Evolutionary conservation across 2,888 invertebrate genomes (phyloP).

Genomic region (Schrankia costaestrigalis): DNA sequence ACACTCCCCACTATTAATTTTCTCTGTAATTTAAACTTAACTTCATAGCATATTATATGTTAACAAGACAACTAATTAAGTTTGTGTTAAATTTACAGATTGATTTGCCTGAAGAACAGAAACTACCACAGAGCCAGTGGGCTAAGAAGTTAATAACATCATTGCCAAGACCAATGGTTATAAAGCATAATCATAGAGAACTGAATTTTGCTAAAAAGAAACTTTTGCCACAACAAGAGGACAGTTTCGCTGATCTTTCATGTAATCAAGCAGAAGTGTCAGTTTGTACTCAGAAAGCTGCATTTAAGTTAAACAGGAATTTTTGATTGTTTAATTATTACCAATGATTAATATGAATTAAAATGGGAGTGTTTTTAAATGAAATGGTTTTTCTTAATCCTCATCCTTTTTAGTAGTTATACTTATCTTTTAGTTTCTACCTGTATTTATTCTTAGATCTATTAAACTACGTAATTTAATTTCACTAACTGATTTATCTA

Average conservation of each 20-base stretch:
- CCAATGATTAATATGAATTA: slow-evolving; percentile 1
- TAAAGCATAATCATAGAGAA: slow-evolving; percentile 56
- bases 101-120: slow-evolving; percentile 46
- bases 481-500: no score
- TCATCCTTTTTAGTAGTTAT: no score
- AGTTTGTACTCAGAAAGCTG: slow-evolving; percentile 57
- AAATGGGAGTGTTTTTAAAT: no score
- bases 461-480: no score
- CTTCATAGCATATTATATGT: no score
- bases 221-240: slow-evolving; percentile 38
- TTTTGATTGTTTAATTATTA: slow-evolving; percentile 5
- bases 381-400: no score
- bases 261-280: slow-evolving; percentile 62
- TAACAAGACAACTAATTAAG: no score
- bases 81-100: slow-evolving; percentile 49
- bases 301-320: slow-evolving; percentile 39
- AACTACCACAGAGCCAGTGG: slow-evolving; percentile 49
- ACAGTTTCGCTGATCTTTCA: slow-evolving; percentile 57
- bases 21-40: no score
- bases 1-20: no score
- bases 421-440: no score
- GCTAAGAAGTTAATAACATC: slow-evolving; percentile 48
- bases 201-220: slow-evolving; percentile 35
- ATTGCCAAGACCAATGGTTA: slow-evolving; percentile 48
- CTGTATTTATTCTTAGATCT: no score